phyloP scores from a whole-genome alignment of 2,113 vertebrate species.

The Riparia riparia region DNA sequence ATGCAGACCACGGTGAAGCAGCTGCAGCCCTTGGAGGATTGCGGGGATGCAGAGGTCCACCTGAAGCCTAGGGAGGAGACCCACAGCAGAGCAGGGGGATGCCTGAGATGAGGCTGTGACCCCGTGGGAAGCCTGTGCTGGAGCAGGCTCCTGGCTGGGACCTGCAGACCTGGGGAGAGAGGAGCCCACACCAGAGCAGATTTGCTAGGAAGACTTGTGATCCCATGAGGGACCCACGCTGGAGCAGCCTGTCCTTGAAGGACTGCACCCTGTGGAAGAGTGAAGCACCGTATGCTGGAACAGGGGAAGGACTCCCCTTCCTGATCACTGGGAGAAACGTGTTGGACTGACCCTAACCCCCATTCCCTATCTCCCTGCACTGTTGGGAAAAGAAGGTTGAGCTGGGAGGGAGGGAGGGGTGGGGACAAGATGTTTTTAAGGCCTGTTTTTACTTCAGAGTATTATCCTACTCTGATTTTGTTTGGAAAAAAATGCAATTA shows the following conservation, averaged over 20 bases:
- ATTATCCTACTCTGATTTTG: not conserved
- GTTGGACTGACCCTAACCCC: not conserved
- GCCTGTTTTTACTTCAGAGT: not conserved
- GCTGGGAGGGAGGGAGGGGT: not conserved
- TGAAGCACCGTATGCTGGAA: not conserved
- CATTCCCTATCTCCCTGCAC: rapidly evolving
- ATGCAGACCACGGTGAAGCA: not conserved
- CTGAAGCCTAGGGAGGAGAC: not conserved
- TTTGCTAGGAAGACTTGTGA: not conserved
- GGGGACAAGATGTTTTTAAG: not conserved
- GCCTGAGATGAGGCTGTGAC: not conserved
- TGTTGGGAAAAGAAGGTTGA: not conserved
- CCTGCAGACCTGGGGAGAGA: not conserved
- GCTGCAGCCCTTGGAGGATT: not conserved
- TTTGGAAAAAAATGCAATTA: not conserved
- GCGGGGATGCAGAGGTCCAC: not conserved
- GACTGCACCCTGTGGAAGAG: not conserved
- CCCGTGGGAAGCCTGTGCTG: not conserved
- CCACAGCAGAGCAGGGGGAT: not conserved
- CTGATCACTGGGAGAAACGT: not conserved
- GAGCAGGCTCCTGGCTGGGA: not conserved
- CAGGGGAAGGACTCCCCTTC: not conserved
- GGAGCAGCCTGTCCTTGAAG: not conserved
- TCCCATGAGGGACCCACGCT: too few species aligned
- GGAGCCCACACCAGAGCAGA: not conserved